Evolutionary conservation across 2,113 vertebrate species (phyloP), one percentile per base, ranked within the genome.

Genomic region (Struthidea cinerea): DNA sequence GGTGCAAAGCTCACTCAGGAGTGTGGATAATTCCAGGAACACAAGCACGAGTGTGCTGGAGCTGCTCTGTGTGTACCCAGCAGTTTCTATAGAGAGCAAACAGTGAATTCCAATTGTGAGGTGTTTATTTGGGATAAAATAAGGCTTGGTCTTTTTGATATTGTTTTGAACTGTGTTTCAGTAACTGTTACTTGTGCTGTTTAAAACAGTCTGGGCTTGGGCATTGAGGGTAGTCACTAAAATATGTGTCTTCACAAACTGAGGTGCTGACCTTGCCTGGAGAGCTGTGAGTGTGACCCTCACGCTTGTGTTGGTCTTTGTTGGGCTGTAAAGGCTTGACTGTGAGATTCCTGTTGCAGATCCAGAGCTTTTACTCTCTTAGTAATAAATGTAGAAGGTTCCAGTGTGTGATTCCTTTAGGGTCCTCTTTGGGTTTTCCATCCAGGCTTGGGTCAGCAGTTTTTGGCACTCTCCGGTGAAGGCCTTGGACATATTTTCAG

Each of bases 291-390:
- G 5, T 11, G 1, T 35, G 22, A 26, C 67, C n/a, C 37, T 75
- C 21, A 12, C 0, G 0, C 27, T 74, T 30, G 9, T 41, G 7
- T 19, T 55, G 44, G 39, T 49, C 53, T 78, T 27, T 1, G 0
- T 1, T 56, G 65, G 52, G 7, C 37, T 50, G 11, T 37, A 41
- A 39, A 81, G 24, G 21, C 78, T 61, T 75, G 30, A 20, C 33
- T 69, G 6, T 33, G 50, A 53, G 44, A 27, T 42, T 73, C 33
- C 53, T 64, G 4, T 49, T 59, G 35, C 18, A 19, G 57, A 4
- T 68, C n/a, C 42, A 35, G 75, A 52, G 50, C 12, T 80, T 78
- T 85, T 61, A 7, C 6, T 69, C 3, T 3, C 17, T 26, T 44
- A 3, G 0, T 56, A 39, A 28, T 49, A 30, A 44, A 49, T 71